These are phyloP conservation scores for Cyaniris semiargus DNA, from an alignment of 2,888 invertebrate genomes.

Conservation along the genomic window DNA sequence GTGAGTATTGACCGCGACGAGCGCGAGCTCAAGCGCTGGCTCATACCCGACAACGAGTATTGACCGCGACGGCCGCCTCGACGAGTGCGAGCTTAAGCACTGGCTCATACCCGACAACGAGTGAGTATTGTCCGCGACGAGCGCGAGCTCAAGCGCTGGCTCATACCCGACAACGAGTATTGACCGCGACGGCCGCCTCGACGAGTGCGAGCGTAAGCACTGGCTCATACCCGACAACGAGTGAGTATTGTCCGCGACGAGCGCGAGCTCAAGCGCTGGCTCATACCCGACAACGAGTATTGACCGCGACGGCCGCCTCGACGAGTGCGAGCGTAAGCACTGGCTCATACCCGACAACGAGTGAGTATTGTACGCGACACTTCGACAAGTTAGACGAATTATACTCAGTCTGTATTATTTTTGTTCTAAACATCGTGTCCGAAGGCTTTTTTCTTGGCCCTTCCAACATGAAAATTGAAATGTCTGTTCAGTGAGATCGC, in stretches of 20 bases:
- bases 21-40: conserved; percentile 92
- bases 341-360: conserved; percentile 92
- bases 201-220: conserved; percentile 87
- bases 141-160: conserved; percentile 92
- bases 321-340: conserved; percentile 88
- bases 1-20: conserved; percentile 85
- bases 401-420: too few species aligned
- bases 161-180: too few species aligned
- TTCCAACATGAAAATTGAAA: too few species aligned
- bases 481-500: conserved; percentile 86
- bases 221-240: conserved; percentile 96
- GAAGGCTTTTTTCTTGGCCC: too few species aligned
- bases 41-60: too few species aligned
- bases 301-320: conserved; percentile 84
- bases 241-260: conserved; percentile 84
- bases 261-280: conserved; percentile 92
- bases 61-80: conserved; percentile 91
- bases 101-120: conserved; percentile 96
- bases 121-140: conserved; percentile 85
- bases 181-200: conserved; percentile 91
- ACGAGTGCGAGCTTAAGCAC: conserved; percentile 87
- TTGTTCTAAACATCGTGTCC: too few species aligned
- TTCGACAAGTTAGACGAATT: too few species aligned
- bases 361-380: not conserved
- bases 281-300: conserved; percentile 93